Conservation (phyloP, 2,888 invertebrate species). For the Leptinotarsa juncta region DNA sequence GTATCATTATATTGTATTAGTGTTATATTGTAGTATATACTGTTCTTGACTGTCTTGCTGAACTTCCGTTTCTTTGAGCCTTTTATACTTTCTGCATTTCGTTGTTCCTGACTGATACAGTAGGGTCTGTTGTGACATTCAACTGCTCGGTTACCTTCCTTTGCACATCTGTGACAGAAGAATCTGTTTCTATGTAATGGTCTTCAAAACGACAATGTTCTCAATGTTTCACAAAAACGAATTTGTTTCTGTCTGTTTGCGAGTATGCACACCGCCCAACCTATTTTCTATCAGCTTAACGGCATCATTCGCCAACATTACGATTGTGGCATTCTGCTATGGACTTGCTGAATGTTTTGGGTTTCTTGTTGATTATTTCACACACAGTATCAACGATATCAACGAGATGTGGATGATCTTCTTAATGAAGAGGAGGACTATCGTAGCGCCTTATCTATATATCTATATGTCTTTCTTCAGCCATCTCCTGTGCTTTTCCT, state of each 20-base stretch:
- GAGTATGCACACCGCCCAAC: background rate
- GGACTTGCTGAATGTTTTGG: slow-evolving; percentile 37
- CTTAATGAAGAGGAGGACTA: slow-evolving; percentile 26
- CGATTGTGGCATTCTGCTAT: slow-evolving; percentile 27
- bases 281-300: slow-evolving; percentile 11
- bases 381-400: slow-evolving; percentile 19
- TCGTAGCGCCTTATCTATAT: slow-evolving; percentile 27
- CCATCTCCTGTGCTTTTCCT: too few species aligned
- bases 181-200: background rate
- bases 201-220: background rate
- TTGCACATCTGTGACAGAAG: background rate
- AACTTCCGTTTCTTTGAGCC: background rate
- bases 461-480: slow-evolving; percentile 27
- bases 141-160: background rate
- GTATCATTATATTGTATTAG: background rate
- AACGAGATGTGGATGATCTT: slow-evolving; percentile 29
- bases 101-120: background rate
- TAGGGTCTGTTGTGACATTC: background rate
- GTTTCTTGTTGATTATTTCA: background rate
- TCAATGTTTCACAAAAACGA: background rate
- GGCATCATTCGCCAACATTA: background rate
- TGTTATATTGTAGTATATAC: too few species aligned
- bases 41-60: too few species aligned
- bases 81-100: background rate
- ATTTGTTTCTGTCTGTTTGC: background rate